phyloP scores from a whole-genome alignment of 2,113 vertebrate species.

The Pluvianellus socialis region DNA sequence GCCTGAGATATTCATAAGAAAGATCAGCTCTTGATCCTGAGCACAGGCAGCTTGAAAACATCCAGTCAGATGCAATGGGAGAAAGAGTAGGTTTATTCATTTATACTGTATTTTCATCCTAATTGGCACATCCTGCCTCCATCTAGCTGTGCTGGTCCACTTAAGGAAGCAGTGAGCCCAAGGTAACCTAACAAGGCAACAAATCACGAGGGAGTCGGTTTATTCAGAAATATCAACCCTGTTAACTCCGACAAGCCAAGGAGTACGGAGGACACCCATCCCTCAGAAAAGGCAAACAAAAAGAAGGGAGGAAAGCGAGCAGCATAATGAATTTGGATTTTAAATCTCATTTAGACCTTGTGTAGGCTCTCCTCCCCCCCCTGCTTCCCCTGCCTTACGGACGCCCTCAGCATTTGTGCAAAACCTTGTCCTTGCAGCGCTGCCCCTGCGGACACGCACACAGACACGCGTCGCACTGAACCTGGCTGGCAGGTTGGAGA shows the following conservation, averaged over 20 bases:
- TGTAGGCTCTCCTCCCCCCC: neutral
- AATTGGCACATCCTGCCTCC: slow-evolving; percentile 52
- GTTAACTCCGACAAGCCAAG: neutral
- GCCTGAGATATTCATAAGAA: neutral
- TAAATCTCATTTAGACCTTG: neutral
- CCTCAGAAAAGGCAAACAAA: neutral
- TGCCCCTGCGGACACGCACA: fast-evolving
- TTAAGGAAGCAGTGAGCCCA: slow-evolving; percentile 27
- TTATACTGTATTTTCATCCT: slow-evolving; percentile 32
- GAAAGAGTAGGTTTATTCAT: slow-evolving; percentile 35
- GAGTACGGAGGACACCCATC: neutral
- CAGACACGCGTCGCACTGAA: neutral
- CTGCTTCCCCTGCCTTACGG: neutral
- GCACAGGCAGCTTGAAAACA: slow-evolving; percentile 27
- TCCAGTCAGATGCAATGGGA: neutral
- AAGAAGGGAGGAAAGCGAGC: neutral
- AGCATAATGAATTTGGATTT: neutral
- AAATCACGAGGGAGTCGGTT: slow-evolving; percentile 37
- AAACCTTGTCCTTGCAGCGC: neutral
- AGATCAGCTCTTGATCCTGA: neutral
- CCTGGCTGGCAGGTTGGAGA: neutral
- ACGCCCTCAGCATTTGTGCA: neutral
- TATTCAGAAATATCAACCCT: slow-evolving; percentile 18
- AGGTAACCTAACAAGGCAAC: slow-evolving; percentile 52
- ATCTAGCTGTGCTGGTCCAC: slow-evolving; percentile 18